phyloP scores from a whole-genome alignment of 1,140 invertebrate genomes.

The Rhyzopertha dominica region DNA sequence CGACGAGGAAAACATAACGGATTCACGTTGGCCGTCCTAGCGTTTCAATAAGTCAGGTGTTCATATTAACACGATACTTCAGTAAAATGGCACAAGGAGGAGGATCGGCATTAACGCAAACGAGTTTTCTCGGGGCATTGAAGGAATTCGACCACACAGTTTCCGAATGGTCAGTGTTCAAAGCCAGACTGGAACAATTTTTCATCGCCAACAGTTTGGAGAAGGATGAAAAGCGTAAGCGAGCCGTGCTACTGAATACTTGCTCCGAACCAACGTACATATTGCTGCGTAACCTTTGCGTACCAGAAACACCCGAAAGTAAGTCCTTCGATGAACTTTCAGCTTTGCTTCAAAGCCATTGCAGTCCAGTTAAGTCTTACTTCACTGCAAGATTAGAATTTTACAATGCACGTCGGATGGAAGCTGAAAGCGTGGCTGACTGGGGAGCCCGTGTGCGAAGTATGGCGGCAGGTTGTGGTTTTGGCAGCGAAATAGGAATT shows the following conservation, averaged over 20 bases:
- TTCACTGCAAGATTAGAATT: constrained; percentile 15
- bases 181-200: constrained; percentile 6
- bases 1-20: too few relatives aligned
- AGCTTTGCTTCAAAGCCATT: constrained; percentile 2
- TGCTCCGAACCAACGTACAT: neutral
- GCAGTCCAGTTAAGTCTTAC: constrained; percentile 12
- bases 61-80: too few relatives aligned
- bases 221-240: neutral
- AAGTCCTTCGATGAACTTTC: constrained; percentile 3
- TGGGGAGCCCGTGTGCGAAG: constrained; percentile 14
- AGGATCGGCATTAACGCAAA: too few relatives aligned
- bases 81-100: too few relatives aligned
- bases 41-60: too few relatives aligned
- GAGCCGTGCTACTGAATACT: constrained; percentile 7
- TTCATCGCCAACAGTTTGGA: constrained; percentile 7
- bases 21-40: too few relatives aligned
- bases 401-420: constrained; percentile 4
- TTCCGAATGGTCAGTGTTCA: constrained; percentile 2
- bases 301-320: constrained; percentile 1
- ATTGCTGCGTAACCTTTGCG: constrained; percentile 1
- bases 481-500: constrained; percentile 4
- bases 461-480: constrained; percentile 10
- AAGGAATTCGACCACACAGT: neutral
- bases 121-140: constrained; percentile 1
- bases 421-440: constrained; percentile 8